A percentile compares a stretch with the other conserved stretches of the same genome.
phyloP scores from a whole-genome alignment of 1,140 invertebrate species.

The Heterodera schachtii region DNA sequence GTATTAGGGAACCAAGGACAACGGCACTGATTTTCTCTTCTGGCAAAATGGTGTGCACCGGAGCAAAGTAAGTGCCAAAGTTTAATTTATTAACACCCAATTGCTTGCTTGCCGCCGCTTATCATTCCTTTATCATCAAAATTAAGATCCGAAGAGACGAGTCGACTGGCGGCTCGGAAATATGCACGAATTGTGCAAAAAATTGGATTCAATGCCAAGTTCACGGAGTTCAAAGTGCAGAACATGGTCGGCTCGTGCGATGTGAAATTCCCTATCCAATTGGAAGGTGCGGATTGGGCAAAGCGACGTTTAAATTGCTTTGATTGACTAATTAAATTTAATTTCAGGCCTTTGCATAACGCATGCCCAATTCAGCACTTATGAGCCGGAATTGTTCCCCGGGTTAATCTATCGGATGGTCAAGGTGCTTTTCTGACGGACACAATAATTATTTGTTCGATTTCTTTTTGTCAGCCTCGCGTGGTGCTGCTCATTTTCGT shows the following conservation, averaged over 20 bases:
- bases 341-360: constrained; percentile 29
- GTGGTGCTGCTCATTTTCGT: constrained; percentile 82
- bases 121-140: too few relatives aligned
- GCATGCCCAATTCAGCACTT: constrained; percentile 82
- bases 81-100: constrained; percentile 73
- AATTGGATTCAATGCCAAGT: constrained; percentile 94
- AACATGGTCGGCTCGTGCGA: constrained; percentile 99
- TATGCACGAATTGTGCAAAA: constrained; percentile 95
- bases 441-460: neutral
- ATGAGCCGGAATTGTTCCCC: constrained; percentile 82
- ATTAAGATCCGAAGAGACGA: constrained; percentile 30
- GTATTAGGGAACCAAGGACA: constrained; percentile 95
- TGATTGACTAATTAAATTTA: neutral
- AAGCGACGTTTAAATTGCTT: neutral
- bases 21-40: constrained; percentile 98
- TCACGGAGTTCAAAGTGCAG: constrained; percentile 94
- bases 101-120: neutral
- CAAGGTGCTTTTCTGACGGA: constrained; percentile 68
- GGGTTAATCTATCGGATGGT: constrained; percentile 99
- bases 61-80: constrained; percentile 91
- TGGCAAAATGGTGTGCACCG: constrained; percentile 99
- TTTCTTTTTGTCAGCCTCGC: constrained; percentile 73
- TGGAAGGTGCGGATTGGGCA: constrained; percentile 76
- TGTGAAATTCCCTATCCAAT: constrained; percentile 96
- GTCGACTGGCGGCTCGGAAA: constrained; percentile 76